Conservation (phyloP, 2,113 vertebrate genomes). For the Canis aureus region DNA sequence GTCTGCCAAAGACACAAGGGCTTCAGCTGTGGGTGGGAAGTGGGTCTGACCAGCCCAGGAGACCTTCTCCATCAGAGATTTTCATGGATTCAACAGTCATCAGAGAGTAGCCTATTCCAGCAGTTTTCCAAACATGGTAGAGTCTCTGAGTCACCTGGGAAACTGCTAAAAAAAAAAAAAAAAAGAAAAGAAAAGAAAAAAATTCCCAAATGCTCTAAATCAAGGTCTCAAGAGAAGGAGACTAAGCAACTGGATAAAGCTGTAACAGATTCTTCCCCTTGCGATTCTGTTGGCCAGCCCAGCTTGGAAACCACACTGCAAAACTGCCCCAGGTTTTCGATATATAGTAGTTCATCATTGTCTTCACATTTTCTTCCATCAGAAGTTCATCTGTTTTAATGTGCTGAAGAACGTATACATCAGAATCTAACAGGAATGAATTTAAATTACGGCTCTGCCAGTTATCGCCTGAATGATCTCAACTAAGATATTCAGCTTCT, state of each 20-base stretch:
- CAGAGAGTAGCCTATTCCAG: neutral
- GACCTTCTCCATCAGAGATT: neutral
- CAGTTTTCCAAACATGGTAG: neutral
- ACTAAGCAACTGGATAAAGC: neutral
- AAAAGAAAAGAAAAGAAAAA: neutral
- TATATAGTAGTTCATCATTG: neutral
- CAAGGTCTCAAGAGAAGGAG: neutral
- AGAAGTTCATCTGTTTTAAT: conserved; percentile 16
- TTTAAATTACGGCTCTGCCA: neutral
- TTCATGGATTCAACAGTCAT: neutral
- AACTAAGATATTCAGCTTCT: neutral
- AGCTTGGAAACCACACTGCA: neutral
- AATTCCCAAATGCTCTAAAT: neutral
- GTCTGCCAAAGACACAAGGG: neutral
- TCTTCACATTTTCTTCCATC: neutral
- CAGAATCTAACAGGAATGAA: neutral
- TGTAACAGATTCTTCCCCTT: neutral
- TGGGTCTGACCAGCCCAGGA: neutral
- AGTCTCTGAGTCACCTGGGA: neutral
- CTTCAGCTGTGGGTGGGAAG: neutral
- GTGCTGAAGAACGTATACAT: neutral
- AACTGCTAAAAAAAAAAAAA: neutral
- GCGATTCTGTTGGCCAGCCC: neutral
- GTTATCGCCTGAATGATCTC: neutral
- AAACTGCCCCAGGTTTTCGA: neutral